These are phyloP conservation scores for Sinelater perroti DNA, from an alignment of 2,888 invertebrate species.

Conservation along the genomic window DNA sequence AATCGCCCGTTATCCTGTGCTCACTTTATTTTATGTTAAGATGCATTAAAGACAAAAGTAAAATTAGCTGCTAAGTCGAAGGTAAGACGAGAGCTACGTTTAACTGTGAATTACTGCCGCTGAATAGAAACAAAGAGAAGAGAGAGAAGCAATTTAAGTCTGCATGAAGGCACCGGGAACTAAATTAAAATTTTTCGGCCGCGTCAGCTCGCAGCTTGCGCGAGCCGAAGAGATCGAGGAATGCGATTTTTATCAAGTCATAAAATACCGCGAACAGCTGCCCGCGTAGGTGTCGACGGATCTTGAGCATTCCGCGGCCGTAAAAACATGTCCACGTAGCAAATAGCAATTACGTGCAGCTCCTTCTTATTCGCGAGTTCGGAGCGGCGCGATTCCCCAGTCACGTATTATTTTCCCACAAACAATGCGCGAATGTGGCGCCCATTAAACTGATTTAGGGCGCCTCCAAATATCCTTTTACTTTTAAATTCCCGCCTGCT, in stretches of 20 bases:
- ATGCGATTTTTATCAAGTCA: conserved; percentile 20
- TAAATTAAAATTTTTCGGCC: too few species aligned
- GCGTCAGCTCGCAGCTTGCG: too few species aligned
- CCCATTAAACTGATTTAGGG: conserved; percentile 1
- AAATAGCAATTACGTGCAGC: too few species aligned
- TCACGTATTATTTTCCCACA: conserved; percentile 14
- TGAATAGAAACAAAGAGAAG: too few species aligned
- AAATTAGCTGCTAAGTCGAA: too few species aligned
- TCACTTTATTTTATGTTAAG: too few species aligned
- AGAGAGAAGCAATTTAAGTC: too few species aligned
- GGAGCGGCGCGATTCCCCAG: background rate
- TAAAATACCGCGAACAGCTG: conserved; percentile 14
- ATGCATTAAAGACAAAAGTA: too few species aligned
- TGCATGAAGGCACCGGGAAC: too few species aligned
- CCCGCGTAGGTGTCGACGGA: conserved; percentile 16
- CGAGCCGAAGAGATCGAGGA: conserved; percentile 12
- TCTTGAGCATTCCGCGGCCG: conserved; percentile 7
- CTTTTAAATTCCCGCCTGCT: conserved; percentile 7
- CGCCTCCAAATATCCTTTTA: background rate
- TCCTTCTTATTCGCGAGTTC: background rate
- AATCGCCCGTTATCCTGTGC: too few species aligned
- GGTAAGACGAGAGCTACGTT: too few species aligned
- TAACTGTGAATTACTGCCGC: too few species aligned
- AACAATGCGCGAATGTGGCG: conserved; percentile 3
- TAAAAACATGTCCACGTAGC: conserved; percentile 9